Evolutionary conservation across 2,888 invertebrate genomes (phyloP), one percentile per base, ranked within the genome.

Genomic region (Lasioglossum figueresi): DNA sequence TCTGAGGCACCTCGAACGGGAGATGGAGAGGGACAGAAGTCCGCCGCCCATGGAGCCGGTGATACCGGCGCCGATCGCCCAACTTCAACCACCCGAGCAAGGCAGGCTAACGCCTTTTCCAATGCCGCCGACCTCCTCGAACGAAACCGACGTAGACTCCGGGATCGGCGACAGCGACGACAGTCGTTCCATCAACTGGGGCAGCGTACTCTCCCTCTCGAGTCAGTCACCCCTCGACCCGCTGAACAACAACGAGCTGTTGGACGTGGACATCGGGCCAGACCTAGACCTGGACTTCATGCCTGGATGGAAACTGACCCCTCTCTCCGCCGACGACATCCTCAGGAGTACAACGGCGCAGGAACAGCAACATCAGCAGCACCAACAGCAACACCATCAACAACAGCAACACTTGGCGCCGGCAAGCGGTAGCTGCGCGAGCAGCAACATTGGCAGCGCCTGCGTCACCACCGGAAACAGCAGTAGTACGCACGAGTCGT

Each of bases 161-260:
- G 97, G 97, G 90, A 97, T 97, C 94, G 97, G 97, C 92, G 97
- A 97, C 95, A 95, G 95, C 91, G 95, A 95, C 87, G 96, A 95
- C 87, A 97, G 97, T 93, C 96, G 98, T 91, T 97, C 97, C 92
- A 98, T 98, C 95, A 98, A 98, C 95, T 98, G 98, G 98, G 98
- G 98, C 94, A 98, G 98, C 76, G 98, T 98, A 92, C 96, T 98
- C 89, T 98, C 98, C 94, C 96, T 98, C 75, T 97, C 98, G 91
- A 98, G 98, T 90, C 98, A 98, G 94, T 98, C 98, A 85, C 98
- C 98, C 94, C 96, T 98, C 82, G 98, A 98, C 95, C 98, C 98
- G 89, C 95, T 97, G 73, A 97, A 97, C 94, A 97, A 97, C 95
- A 98, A 97, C 95, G 98, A 98, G 95, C 96, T 98, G 91, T 97